Evolutionary conservation across 2,113 vertebrate genomes (phyloP).

Genomic region (Actenoides lindsayi): DNA sequence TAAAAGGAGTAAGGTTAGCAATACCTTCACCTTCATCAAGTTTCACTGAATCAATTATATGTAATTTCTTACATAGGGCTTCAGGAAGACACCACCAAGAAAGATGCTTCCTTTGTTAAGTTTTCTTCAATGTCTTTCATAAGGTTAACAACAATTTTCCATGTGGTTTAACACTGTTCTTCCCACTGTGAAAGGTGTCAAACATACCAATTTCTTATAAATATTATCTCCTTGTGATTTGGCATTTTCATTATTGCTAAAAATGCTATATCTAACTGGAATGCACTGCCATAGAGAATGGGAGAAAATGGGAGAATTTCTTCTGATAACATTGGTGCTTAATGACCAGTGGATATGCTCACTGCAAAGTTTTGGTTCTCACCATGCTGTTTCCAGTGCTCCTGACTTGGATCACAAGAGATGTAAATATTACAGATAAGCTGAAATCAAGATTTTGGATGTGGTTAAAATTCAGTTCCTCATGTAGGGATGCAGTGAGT

Average conservation of each 20-base stretch:
- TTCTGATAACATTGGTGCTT: background rate
- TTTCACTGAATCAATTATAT: background rate
- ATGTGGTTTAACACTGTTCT: background rate
- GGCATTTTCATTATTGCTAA: background rate
- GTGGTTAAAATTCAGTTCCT: background rate
- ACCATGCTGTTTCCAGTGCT: accelerated
- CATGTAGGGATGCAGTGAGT: background rate
- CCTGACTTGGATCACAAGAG: background rate
- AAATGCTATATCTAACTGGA: background rate
- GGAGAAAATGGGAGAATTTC: background rate
- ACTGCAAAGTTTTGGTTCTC: background rate
- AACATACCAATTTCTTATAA: background rate
- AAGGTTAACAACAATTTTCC: background rate
- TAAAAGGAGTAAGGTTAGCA: background rate
- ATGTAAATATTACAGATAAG: background rate
- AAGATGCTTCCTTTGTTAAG: background rate
- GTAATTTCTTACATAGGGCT: background rate
- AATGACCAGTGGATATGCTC: background rate
- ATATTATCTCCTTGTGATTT: background rate
- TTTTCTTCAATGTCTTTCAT: background rate
- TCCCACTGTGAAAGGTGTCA: background rate
- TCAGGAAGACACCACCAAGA: background rate
- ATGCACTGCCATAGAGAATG: background rate
- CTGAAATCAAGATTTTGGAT: background rate
- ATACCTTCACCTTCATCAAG: background rate